Percentiles rank a stretch among this genome's conserved stretches.
Evolutionary conservation across 1,140 invertebrate genomes (phyloP).

Genomic region (Scaptodrosophila lebanonensis): DNA sequence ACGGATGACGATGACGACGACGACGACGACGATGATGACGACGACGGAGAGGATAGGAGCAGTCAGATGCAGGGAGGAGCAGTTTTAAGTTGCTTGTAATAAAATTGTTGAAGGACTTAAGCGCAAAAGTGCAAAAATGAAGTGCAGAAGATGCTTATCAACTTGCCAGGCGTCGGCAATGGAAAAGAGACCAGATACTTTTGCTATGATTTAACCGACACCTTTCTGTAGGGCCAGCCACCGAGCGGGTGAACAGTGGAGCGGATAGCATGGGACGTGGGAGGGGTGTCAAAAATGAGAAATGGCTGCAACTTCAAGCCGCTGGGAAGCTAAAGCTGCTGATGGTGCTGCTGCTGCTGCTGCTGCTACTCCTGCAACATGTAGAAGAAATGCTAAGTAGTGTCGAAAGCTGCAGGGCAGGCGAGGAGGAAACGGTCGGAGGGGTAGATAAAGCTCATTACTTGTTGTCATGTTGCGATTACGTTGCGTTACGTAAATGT

Average conservation of each 20-base stretch:
- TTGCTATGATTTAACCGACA: conserved; percentile 53
- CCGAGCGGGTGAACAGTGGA: background rate
- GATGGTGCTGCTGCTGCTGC: background rate
- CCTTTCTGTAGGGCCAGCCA: conserved; percentile 7
- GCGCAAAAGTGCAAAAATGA: conserved; percentile 67
- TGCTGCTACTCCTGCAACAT: background rate
- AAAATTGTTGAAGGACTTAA: conserved; percentile 58
- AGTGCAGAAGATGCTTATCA: conserved; percentile 72
- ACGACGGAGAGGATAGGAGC: background rate
- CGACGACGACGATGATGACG: background rate
- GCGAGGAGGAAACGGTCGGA: background rate
- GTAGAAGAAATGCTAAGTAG: conserved; percentile 45
- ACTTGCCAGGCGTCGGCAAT: conserved; percentile 15
- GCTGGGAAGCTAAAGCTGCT: conserved; percentile 3
- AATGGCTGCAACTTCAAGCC: conserved; percentile 30
- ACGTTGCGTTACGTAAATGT: conserved; percentile 59
- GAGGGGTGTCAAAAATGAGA: conserved; percentile 33
- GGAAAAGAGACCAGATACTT: conserved; percentile 37
- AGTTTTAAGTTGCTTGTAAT: conserved; percentile 69
- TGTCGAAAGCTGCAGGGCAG: conserved; percentile 13
- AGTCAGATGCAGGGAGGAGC: conserved; percentile 18
- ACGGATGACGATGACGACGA: conserved; percentile 48
- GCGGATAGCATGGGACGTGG: background rate
- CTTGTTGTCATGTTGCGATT: conserved; percentile 61
- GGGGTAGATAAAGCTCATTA: conserved; percentile 48